Conservation (phyloP, 2,888 invertebrate genomes). For the Lycia hirtaria region DNA sequence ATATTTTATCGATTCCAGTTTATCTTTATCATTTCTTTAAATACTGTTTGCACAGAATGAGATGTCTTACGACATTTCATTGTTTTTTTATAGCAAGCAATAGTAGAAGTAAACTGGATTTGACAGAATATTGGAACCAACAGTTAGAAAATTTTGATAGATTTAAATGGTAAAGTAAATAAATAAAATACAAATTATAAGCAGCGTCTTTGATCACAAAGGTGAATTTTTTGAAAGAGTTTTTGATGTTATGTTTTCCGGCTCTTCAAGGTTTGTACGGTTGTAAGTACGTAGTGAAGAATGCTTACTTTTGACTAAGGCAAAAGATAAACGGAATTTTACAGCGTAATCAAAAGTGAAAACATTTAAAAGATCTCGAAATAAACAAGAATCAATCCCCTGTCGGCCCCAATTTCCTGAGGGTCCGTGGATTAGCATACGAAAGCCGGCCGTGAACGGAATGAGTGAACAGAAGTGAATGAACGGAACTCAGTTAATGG, state of each 20-base stretch:
- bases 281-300: background rate
- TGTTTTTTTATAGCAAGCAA: no score
- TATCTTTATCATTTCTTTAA: no score
- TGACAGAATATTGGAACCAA: no score
- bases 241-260: background rate
- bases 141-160: background rate
- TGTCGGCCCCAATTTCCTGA: slow-evolving; percentile 15
- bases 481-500: slow-evolving; percentile 17
- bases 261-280: background rate
- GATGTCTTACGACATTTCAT: no score
- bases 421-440: slow-evolving; percentile 26
- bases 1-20: no score
- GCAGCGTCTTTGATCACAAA: background rate
- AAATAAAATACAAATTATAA: background rate
- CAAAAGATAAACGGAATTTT: background rate
- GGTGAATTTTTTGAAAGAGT: background rate
- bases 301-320: background rate
- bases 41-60: no score
- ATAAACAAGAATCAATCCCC: slow-evolving; percentile 10
- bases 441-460: slow-evolving; percentile 22
- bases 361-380: slow-evolving; percentile 4
- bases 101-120: no score
- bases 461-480: slow-evolving; percentile 15
- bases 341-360: background rate
- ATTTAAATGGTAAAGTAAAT: background rate